Evolutionary conservation across 2,797 vertebrate genomes (phyloP), one percentile per base, ranked within the genome.

Genomic region (Argentina silus): DNA sequence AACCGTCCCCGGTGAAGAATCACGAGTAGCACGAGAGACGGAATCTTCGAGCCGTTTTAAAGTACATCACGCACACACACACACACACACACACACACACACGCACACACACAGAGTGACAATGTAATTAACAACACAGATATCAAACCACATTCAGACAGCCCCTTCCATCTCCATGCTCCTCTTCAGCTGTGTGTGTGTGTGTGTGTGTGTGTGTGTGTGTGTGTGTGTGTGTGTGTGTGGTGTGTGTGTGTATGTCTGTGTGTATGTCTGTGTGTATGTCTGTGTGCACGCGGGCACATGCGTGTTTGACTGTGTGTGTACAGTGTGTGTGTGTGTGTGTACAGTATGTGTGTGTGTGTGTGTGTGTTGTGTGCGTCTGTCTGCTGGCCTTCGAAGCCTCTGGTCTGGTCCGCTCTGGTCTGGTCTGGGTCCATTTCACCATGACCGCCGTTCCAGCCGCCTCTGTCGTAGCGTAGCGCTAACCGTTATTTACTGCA

Each of bases 401-500:
- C 6, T 17, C 15, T 55, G 60, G 76, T 79, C 75, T 79, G 75
- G 27, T 62, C 27, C 4, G 27, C 27, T 36, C 27, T 36, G 60
- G 74, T 71, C 69, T 66, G 66, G 60, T 44, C 53, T 47, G 53
- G 15, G 61, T 60, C 70, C 82, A 86, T 17, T 79, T 79, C 82
- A 83, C 78, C 90, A 80, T 75, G 85, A 81, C 89, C 71, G 74
- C 12, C 47, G 72, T 81, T 81, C 27, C n/a, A 67, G 75, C 75
- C 47, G 55, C 56, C 56, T 68, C 77, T 73, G 82, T 83, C 10
- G 27, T 69, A 81, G 57, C 17, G 10, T 53, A 80, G 81, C 19
- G 12, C 78, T 77, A 55, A 50, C 61, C 10, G 69, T 93, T 93
- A 94, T 94, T 94, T 93, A 93, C 89, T 85, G 87, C 78, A 51